Percentiles rank a stretch among this genome's conserved stretches.
phyloP scores from a whole-genome alignment of 2,113 vertebrate genomes.

The Tichodroma muraria region DNA sequence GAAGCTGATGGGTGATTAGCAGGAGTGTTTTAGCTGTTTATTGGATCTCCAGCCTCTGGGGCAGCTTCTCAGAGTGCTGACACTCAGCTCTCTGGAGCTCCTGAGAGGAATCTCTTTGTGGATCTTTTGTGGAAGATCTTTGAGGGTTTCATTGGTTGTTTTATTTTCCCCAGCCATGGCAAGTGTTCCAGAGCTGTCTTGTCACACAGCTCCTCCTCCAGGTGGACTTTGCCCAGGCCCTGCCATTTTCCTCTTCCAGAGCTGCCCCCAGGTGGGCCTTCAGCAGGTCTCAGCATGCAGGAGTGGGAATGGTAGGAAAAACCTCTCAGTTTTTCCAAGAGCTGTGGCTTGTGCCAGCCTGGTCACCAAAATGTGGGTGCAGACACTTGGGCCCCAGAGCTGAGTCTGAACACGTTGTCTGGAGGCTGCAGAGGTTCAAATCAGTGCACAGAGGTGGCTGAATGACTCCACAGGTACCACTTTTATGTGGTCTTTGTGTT shows the following conservation, averaged over 20 bases:
- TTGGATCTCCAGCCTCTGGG: background rate
- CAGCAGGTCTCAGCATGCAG: background rate
- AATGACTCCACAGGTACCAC: background rate
- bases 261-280: background rate
- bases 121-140: background rate
- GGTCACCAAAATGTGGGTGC: background rate
- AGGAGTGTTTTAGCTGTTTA: background rate
- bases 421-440: background rate
- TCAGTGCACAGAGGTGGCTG: background rate
- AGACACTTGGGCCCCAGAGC: background rate
- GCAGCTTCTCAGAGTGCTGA: background rate
- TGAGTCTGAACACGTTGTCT: rapidly evolving
- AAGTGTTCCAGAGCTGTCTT: background rate
- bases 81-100: background rate
- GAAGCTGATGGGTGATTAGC: background rate
- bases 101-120: background rate
- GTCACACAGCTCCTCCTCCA: rapidly evolving
- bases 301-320: background rate
- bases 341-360: background rate
- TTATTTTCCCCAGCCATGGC: background rate
- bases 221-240: background rate
- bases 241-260: background rate
- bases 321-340: background rate
- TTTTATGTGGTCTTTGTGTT: background rate
- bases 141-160: background rate